A percentile compares a stretch with the other conserved stretches of the same genome.
phyloP scores from a whole-genome alignment of 2,888 invertebrate species.

The Autographa gamma region DNA sequence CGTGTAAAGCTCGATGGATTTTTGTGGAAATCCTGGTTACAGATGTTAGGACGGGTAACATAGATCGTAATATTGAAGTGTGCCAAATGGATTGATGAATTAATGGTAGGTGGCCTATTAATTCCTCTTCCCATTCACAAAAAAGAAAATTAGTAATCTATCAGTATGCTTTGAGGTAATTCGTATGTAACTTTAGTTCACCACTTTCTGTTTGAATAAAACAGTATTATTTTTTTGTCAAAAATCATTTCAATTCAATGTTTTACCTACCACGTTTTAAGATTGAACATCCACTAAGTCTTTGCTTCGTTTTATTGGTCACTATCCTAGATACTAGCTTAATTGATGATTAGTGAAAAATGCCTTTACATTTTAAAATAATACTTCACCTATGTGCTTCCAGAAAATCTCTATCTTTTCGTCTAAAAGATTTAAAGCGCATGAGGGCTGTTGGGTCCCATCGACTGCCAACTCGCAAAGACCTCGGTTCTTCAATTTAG shows the following conservation, averaged over 20 bases:
- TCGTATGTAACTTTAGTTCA: too few relatives aligned
- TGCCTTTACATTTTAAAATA: not conserved
- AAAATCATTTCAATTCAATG: too few relatives aligned
- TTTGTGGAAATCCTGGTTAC: not conserved
- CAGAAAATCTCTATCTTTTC: not conserved
- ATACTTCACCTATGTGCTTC: not conserved
- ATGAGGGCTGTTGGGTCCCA: constrained; percentile 20
- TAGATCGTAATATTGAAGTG: not conserved
- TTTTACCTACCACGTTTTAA: too few relatives aligned
- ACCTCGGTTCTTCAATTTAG: constrained; percentile 41
- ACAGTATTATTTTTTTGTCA: too few relatives aligned
- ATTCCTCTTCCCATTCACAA: not conserved
- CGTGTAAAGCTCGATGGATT: not conserved
- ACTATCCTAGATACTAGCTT: too few relatives aligned
- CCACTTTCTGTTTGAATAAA: too few relatives aligned
- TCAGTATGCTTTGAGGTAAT: too few relatives aligned
- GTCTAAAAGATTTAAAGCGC: constrained; percentile 10
- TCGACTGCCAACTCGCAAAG: constrained; percentile 16
- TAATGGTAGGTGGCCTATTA: not conserved
- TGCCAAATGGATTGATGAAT: not conserved
- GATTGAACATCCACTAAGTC: too few relatives aligned
- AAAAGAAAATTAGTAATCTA: too few relatives aligned
- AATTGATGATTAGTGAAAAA: too few relatives aligned
- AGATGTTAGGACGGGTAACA: not conserved
- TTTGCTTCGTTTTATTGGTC: too few relatives aligned